phyloP scores from a whole-genome alignment of 1,140 invertebrate genomes.

The Aethina tumida region DNA sequence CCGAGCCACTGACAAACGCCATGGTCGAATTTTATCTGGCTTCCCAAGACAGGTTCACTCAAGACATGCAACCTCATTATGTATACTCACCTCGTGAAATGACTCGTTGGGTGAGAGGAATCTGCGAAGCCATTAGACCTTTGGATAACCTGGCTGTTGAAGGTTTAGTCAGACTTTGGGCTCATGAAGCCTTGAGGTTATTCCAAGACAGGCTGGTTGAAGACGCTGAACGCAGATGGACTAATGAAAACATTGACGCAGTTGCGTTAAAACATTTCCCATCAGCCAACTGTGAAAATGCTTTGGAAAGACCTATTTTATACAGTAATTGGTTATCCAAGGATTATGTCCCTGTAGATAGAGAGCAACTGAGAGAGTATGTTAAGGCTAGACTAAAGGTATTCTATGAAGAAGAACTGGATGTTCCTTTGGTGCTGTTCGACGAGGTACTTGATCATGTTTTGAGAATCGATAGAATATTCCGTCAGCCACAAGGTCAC shows the following conservation, averaged over 20 bases:
- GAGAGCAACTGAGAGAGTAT: slow-evolving; percentile 92
- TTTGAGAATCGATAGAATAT: slow-evolving; percentile 95
- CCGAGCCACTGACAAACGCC: slow-evolving; percentile 93
- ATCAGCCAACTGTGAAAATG: slow-evolving; percentile 72
- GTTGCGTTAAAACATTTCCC: slow-evolving; percentile 95
- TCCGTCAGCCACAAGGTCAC: slow-evolving; percentile 93
- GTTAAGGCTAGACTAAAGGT: slow-evolving; percentile 92
- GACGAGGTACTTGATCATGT: slow-evolving; percentile 99
- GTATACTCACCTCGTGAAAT: slow-evolving; percentile 99
- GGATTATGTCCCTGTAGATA: slow-evolving; percentile 94
- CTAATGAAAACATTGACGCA: slow-evolving; percentile 93
- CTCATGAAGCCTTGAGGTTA: slow-evolving; percentile 92
- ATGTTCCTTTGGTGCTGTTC: slow-evolving; percentile 95
- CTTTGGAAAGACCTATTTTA: slow-evolving; percentile 83
- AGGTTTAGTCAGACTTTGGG: slow-evolving; percentile 94
- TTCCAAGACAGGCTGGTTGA: slow-evolving; percentile 96
- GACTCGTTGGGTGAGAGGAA: slow-evolving; percentile 98
- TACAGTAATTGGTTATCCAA: slow-evolving; percentile 99
- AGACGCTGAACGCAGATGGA: slow-evolving; percentile 92
- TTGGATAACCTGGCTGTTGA: slow-evolving; percentile 85
- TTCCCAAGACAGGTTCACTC: slow-evolving; percentile 96
- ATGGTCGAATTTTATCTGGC: slow-evolving; percentile 98
- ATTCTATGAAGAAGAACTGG: slow-evolving; percentile 99
- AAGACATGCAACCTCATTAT: slow-evolving; percentile 99
- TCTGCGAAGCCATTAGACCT: slow-evolving; percentile 95